Evolutionary conservation across 2,888 invertebrate genomes (phyloP), one percentile per base, ranked within the genome.

Genomic region (Gortyna flavago): DNA sequence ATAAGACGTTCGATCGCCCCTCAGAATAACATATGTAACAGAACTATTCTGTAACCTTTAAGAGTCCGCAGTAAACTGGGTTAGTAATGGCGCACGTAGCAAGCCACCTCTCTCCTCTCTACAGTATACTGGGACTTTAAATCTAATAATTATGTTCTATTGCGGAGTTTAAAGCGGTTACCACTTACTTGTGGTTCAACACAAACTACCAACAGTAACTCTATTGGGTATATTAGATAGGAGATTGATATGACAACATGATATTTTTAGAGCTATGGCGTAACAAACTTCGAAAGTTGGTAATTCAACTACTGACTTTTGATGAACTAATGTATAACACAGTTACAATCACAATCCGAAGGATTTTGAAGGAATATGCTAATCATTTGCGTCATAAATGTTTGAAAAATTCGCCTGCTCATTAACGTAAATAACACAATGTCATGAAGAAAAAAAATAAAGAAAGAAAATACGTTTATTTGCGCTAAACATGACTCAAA

Each of bases 71-170:
- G 41, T 73, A 73, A 84, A 79, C 57, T 16, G 48, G 57, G 65
- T 67, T 59, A 69, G 66, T 83, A 70, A 79, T 70, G 69, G 70
- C 54, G n/a, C 72, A 65, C 64, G 59, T 48, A 59, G n/a, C 72
- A 18, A 41, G 62, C 32, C 35, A 48, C 71, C 84, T 62, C 80
- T 79, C 70, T 64, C 73, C 80, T 79, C 70, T 64, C 73, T 62
- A 61, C 13, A 18, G 44, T 61, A 35, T 51, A 69, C 38, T 13
- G 51, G 2, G 25, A 80, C 41, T 65, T 78, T 65, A 65, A 70
- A 77, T 71, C 59, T n/a, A 59, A 77, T 65, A 77, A 64, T 81
- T 83, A 83, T 38, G 62, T 69, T n/a, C 67, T 61, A 77, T 62
- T 48, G 68, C 57, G 21, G 21, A 21, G 9, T 64, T 35, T 80